A percentile compares a stretch with the other conserved stretches of the same genome.
Conservation (phyloP, 2,113 vertebrate genomes). For the Pleuronectes platessa region DNA sequence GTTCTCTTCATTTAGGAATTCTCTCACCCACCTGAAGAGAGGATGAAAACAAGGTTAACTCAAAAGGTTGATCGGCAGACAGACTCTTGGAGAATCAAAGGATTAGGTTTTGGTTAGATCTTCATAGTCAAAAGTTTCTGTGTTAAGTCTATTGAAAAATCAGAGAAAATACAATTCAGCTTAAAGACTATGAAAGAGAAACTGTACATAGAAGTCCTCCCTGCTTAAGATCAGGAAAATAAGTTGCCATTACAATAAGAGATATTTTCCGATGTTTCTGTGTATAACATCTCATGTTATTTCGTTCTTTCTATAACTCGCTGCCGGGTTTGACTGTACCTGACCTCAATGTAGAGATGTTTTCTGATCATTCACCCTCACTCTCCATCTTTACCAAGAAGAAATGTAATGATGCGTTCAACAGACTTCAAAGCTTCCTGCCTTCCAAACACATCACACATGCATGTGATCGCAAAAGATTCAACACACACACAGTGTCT, state of each 20-base stretch:
- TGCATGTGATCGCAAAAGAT: conserved; percentile 12
- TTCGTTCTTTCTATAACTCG: not conserved
- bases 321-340: not conserved
- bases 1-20: conserved; percentile 98
- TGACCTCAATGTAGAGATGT: conserved; percentile 13
- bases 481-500: conserved; percentile 9
- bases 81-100: not conserved
- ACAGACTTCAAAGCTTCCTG: conserved; percentile 42
- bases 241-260: not conserved
- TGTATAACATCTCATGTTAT: not conserved
- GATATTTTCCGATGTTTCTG: not conserved
- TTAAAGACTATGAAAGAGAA: too few relatives aligned
- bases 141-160: not conserved
- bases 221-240: not conserved
- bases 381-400: conserved; percentile 10
- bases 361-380: conserved; percentile 16
- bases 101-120: not conserved
- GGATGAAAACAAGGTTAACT: not conserved
- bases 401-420: conserved; percentile 27
- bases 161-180: not conserved
- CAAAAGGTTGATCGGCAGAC: not conserved
- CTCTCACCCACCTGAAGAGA: conserved; percentile 92
- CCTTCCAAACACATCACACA: conserved; percentile 31
- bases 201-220: too few relatives aligned
- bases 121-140: not conserved